Evolutionary conservation across 2,888 invertebrate species (phyloP), one percentile per base, ranked within the genome.

Genomic region (Neoascia interrupta): DNA sequence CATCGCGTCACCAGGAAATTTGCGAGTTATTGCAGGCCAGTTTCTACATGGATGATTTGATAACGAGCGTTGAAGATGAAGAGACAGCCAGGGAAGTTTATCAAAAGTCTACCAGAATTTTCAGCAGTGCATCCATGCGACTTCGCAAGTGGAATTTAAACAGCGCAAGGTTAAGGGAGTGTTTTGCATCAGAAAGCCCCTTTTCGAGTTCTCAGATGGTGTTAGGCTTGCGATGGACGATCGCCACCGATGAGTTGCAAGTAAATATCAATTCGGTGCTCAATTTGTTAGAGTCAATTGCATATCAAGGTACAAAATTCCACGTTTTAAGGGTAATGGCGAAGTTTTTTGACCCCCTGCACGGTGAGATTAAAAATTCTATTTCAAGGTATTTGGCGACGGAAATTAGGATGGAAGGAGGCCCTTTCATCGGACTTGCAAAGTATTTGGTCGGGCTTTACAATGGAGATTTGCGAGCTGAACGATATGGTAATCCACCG

Each of bases 91-190:
- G n/a, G n/a, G 8, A n/a, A 2, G 31, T 31, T 3, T 31, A 31
- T n/a, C 31, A 6, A 6, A n/a, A 31, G n/a, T 8, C 3, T 4
- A 31, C 10, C 31, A 8, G 31, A n/a, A 31, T 31, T n/a, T 10
- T n/a, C 11, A 6, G 10, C 31, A 31, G 31, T 31, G 31, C 31
- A 31, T 8, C 10, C 8, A 31, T 31, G 31, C n/a, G 10, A 31
- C 31, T 31, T 31, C 31, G 31, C 8, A 31, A 31, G 8, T 31
- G 81, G 81, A 81, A 73, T 58, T 53, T 70, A 26, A 68, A 70
- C 31, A 39, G 49, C n/a, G 4, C 43, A 1, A 19, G 8, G 3
- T 41, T 37, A 15, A 36, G 36, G 19, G 18, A 36, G 26, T 10
- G 19, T 8, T 13, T 53, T 47, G 16, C 19, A 16, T 6, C 16